phyloP scores from a whole-genome alignment of 2,888 invertebrate genomes.

The Chaetogeoica ovagalla region DNA sequence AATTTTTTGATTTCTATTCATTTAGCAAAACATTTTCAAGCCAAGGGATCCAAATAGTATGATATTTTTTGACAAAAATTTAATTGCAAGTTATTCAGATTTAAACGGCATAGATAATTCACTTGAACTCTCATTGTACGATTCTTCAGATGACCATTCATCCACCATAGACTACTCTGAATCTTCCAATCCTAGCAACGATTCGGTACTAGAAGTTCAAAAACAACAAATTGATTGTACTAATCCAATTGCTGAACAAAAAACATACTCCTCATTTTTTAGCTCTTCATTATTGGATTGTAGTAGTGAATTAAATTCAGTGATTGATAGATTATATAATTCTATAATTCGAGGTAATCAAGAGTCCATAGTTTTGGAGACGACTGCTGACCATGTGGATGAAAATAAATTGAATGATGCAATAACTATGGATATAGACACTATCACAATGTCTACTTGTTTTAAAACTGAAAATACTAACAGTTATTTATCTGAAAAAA shows the following conservation, averaged over 20 bases:
- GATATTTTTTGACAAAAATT: not conserved
- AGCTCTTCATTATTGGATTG: not conserved
- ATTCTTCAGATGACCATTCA: not conserved
- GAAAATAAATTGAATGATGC: not conserved
- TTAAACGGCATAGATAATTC: not conserved
- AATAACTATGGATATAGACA: not conserved
- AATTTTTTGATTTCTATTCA: not conserved
- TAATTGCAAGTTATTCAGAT: not conserved
- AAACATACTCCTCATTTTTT: not conserved
- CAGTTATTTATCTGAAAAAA: not conserved
- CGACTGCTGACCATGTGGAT: not conserved
- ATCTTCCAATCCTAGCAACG: not conserved
- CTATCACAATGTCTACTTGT: not conserved
- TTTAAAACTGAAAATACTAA: not conserved
- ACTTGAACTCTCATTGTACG: not conserved
- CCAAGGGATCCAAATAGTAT: not conserved
- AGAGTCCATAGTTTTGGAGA: not conserved
- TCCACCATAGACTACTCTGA: not conserved
- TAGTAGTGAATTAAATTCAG: not conserved
- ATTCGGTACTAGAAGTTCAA: not conserved
- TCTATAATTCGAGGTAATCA: not conserved
- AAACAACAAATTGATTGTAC: not conserved
- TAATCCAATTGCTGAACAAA: not conserved
- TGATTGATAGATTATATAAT: not conserved
- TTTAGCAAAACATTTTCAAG: slow-evolving; percentile 19